Conservation (phyloP, 2,113 vertebrate genomes). For the Chamaetylas fuelleborni region DNA sequence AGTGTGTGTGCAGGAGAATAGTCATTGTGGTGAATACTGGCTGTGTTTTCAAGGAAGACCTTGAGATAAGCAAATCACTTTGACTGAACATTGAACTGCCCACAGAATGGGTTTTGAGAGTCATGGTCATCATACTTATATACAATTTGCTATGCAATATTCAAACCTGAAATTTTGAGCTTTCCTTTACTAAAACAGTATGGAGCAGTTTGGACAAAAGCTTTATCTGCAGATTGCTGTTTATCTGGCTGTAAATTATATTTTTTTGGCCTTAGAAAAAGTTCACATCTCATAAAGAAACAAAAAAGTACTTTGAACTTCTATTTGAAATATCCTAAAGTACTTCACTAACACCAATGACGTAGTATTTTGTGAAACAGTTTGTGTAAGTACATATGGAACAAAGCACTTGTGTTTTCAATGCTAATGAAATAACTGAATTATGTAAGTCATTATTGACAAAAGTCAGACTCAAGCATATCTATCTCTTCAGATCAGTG, state of each 20-base stretch:
- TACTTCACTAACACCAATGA: background rate
- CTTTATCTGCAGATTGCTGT: background rate
- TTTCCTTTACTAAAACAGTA: background rate
- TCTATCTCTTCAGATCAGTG: background rate
- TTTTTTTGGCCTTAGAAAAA: background rate
- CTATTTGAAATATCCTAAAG: background rate
- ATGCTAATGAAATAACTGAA: background rate
- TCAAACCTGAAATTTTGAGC: background rate
- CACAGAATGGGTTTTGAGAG: background rate
- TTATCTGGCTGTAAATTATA: background rate
- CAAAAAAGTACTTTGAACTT: background rate
- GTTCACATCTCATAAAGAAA: background rate
- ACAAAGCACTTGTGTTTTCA: background rate
- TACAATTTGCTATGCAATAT: background rate
- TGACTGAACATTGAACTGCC: background rate
- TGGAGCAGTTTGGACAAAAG: background rate
- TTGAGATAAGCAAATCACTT: background rate
- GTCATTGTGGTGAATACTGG: background rate
- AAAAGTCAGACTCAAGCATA: background rate
- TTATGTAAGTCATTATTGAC: background rate
- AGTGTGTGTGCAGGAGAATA: background rate
- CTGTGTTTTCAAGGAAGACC: background rate
- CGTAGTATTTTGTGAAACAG: background rate
- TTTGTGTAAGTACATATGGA: background rate
- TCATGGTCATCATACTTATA: background rate